Conservation (phyloP, 2,113 vertebrate genomes). For the Patagioenas fasciata region DNA sequence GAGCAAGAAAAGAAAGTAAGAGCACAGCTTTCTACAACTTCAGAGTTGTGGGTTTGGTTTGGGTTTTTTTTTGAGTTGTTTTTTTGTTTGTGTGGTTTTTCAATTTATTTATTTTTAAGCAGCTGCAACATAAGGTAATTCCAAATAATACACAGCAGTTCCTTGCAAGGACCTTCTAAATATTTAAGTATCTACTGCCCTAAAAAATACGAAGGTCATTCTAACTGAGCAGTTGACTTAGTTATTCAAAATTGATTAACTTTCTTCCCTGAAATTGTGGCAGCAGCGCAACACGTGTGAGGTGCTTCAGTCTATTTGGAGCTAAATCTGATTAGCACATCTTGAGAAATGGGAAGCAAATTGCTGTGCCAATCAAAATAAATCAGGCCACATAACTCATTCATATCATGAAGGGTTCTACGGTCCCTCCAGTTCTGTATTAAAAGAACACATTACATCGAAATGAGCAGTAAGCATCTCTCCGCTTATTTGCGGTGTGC, state of each 20-base stretch:
- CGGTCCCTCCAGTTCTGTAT: not conserved
- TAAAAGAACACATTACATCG: conserved; percentile 9
- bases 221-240: conserved; percentile 26
- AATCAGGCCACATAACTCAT: conserved; percentile 51
- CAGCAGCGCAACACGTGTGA: conserved; percentile 24
- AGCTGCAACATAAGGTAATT: not conserved
- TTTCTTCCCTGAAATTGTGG: conserved; percentile 55
- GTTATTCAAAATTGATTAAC: conserved; percentile 73
- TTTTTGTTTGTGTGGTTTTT: too few species aligned
- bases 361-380: conserved; percentile 76
- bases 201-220: conserved; percentile 3
- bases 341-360: conserved; percentile 70
- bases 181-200: not conserved
- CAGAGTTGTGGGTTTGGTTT: too few species aligned
- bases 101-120: not conserved
- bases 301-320: conserved; percentile 62
- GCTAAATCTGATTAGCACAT: conserved; percentile 67
- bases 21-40: not conserved
- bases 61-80: fast-evolving
- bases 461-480: not conserved
- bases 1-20: not conserved
- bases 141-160: not conserved
- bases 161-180: not conserved
- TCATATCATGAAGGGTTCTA: conserved; percentile 41
- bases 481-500: not conserved